Evolutionary conservation across 2,888 invertebrate genomes (phyloP).

Genomic region (Thysanoteuthis rhombus): DNA sequence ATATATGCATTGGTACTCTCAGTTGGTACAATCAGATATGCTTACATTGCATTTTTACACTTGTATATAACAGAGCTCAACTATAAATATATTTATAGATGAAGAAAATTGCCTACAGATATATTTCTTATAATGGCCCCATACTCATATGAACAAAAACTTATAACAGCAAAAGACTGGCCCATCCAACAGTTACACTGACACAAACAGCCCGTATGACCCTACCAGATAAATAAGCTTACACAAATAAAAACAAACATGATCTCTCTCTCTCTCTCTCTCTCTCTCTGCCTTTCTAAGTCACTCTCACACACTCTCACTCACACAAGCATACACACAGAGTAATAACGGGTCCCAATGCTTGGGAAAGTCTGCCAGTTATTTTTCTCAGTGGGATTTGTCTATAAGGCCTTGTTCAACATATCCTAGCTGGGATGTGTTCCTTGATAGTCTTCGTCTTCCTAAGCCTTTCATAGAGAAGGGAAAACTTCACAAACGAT

Average conservation of each 20-base stretch:
- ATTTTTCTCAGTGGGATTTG: neutral
- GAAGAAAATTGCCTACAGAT: too few species aligned
- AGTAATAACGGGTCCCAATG: neutral
- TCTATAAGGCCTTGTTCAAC: neutral
- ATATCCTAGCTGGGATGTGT: neutral
- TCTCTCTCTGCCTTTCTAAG: neutral
- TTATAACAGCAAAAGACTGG: neutral
- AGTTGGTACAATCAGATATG: neutral
- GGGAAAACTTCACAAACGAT: neutral
- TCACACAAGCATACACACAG: neutral
- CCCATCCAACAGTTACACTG: neutral
- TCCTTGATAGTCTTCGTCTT: neutral
- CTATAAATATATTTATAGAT: too few species aligned
- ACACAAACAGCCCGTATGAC: neutral
- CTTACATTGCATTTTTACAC: neutral
- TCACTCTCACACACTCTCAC: neutral
- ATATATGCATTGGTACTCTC: neutral
- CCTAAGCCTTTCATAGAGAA: neutral
- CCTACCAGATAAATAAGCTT: neutral
- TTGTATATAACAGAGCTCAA: too few species aligned
- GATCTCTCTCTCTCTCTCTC: neutral
- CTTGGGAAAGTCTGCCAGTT: neutral
- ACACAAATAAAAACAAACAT: neutral
- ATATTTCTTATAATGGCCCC: neutral
- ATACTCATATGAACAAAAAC: neutral